Base-by-base conservation (phyloP, 2,113 vertebrate species). In the Marmota monax region DNA sequence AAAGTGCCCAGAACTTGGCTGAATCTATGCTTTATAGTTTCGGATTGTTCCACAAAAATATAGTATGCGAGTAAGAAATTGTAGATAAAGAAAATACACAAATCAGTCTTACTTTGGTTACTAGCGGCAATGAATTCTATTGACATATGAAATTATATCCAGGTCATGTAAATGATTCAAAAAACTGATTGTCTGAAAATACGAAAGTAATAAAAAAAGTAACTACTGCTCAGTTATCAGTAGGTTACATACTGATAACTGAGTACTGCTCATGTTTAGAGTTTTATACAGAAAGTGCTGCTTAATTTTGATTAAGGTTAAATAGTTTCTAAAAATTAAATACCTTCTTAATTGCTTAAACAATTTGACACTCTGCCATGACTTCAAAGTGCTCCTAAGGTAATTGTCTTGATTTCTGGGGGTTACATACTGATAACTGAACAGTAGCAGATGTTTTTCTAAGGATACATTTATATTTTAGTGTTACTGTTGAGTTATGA, bases 161-260 rank as follows among this genome's bases (percentile, higher is more conserved):
- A 70, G 39, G 14, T 87, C 88, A 74, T 13, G 3, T 87, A 61
- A 96, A 58, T 96, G 13, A 78, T 63, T 94, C 27, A 70, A 79
- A 91, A 20, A n/a, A 29, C 80, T 79, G 56, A 80, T 42, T 93
- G n/a, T 92, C 51, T 89, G 13, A 53, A 90, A 70, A 86, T n/a
- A 78, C 3, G 89, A 88, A 74, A 84, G 27, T 22, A 94, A 67
- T 67, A 42, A 78, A 96, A 90, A 97, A 51, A 51, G 48, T 51
- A 51, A 51, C 48, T 51, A 51, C 48, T 12, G 48, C 48, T 51
- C 48, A 51, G 48, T 51, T 51, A 88, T 97, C 93, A 98, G 96
- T 95, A 94, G 73, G 6, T 63, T 98, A 84, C 95, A 84, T 34
- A 87, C 94, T 96, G 96, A 97, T 94, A 98, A 97, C 85, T 69